Base-by-base conservation (phyloP, 2,797 vertebrate species). In the Acropternis orthonyx region DNA sequence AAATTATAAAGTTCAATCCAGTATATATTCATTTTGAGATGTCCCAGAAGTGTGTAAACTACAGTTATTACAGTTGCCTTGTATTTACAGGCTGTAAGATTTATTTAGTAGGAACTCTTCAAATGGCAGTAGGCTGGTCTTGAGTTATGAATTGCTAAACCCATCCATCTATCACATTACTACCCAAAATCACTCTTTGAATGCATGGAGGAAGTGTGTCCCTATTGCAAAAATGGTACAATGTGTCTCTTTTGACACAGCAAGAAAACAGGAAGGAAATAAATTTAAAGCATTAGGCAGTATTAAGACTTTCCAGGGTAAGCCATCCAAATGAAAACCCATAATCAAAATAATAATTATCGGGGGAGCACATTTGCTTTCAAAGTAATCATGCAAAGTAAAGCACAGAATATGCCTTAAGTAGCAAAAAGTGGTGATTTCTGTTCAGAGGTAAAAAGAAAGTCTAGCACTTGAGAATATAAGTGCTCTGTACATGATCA, bases 311-410 rank as follows among this genome's bases (percentile, higher is more conserved):
- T 93, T 68, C 61, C 87, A 46, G 91, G 78, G 73, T 73, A 90
- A 95, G 79, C 71, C 83, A 67, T 86, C 73, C 63, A 85, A 86
- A 95, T 81, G 88, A 89, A 95, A 96, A 88, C 49, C 63, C 71
- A 65, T 93, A 41, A 96, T 93, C 85, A 95, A 95, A 96, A 92
- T 90, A 94, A 69, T 92, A 95, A 95, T 95, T 90, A 91, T 74
- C 79, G 43, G 56, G 85, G 85, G 74, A 94, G 66, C 4, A 3
- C 59, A 22, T 86, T 93, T 94, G 65, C 91, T 93, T 95, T 92
- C 67, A 54, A 74, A 79, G 88, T 74, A 95, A 86, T 94, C 73
- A 49, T 7, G 73, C 55, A 52, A 56, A 84, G 51, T 76, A 81
- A 85, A 89, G 85, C 78, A 43, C 28, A 39, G 67, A 84, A 28